Percentiles rank a stretch among this genome's conserved stretches.
phyloP scores from a whole-genome alignment of 92 coral and sea anemone genomes.

The Heliopora coerulea region DNA sequence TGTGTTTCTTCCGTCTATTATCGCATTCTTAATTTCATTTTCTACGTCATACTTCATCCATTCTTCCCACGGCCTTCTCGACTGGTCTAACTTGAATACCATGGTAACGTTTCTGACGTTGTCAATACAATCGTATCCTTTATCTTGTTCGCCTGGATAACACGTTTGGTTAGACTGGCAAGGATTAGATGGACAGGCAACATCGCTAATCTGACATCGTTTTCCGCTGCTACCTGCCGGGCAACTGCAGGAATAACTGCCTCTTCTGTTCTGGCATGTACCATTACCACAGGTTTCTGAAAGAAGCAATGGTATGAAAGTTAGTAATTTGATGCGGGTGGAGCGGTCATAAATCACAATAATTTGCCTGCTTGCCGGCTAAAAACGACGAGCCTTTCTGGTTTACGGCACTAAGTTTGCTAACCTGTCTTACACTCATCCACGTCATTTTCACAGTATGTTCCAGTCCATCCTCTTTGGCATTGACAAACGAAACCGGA shows the following conservation, averaged over 20 bases:
- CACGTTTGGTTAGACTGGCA: slow-evolving; percentile 55
- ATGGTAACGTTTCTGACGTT: slow-evolving; percentile 47
- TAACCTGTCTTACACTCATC: slow-evolving; percentile 81
- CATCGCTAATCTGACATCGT: slow-evolving; percentile 55
- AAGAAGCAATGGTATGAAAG: not conserved
- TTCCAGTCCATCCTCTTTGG: slow-evolving; percentile 84
- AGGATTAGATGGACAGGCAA: slow-evolving; percentile 51
- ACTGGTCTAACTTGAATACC: slow-evolving; percentile 34
- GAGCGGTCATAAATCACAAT: too few relatives aligned
- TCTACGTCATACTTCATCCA: slow-evolving; percentile 59
- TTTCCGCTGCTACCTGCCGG: slow-evolving; percentile 58
- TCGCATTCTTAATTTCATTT: slow-evolving; percentile 59
- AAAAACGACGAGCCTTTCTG: too few relatives aligned
- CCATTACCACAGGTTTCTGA: slow-evolving; percentile 71
- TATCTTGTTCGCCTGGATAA: slow-evolving; percentile 49
- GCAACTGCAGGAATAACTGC: slow-evolving; percentile 70
- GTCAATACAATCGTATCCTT: slow-evolving; percentile 60
- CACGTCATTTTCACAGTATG: slow-evolving; percentile 64
- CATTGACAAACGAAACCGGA: slow-evolving; percentile 64
- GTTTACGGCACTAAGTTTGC: too few relatives aligned
- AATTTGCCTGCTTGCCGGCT: too few relatives aligned
- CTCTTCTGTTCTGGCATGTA: slow-evolving; percentile 57
- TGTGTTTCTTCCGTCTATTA: slow-evolving; percentile 6
- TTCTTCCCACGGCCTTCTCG: slow-evolving; percentile 30
- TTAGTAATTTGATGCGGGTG: too few relatives aligned